Base-by-base conservation (phyloP, 2,888 invertebrate genomes). In the Melangyna quadrimaculata region DNA sequence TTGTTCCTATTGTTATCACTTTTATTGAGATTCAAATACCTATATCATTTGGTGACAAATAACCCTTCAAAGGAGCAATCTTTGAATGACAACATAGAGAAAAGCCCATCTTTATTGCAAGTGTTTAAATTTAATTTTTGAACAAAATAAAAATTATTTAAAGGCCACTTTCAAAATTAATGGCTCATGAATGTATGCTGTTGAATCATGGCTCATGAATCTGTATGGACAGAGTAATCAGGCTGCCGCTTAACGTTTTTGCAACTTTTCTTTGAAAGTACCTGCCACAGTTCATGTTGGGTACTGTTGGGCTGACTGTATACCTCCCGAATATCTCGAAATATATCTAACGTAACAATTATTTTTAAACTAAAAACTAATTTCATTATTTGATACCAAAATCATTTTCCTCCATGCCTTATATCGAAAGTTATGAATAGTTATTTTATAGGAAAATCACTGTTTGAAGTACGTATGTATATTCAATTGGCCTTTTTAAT, bases 81-180 rank as follows among this genome's bases (percentile, higher is more conserved):
- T 57, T 17, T 35, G 22, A 35, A 22, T 37, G 3, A 22, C 37
- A 22, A 37, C 17, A 17, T 8, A 29, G n/a, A 55, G 9, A n/a
- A 59, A n/a, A 14, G 7, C 10, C 55, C 8, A 14, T 51, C 6
- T 43, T 9, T n/a, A 43, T 17, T 43, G n/a, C 43, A 43, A 43
- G 3, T 8, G 17, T 17, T 43, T 3, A 40, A 19, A 10, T 45
- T n/a, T 51, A 22, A 22, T 10, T 17, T 59, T 22, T 7, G 10
- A 22, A 59, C 14, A 59, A 57, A 57, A 2, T 0, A 8, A 27
- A 51, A 51, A 24, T 51, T 12, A 35, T 35, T 22, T 37, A 37
- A 37, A 59, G 59, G 22, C 37, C 59, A 59, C 59, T 59, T 59
- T n/a, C 22, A 35, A 59, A 37, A 37, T 59, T 59, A 22, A 8